These are phyloP conservation scores for Chalcosyrphus nemorum DNA, from an alignment of 2,888 invertebrate species.

Conservation along the genomic window DNA sequence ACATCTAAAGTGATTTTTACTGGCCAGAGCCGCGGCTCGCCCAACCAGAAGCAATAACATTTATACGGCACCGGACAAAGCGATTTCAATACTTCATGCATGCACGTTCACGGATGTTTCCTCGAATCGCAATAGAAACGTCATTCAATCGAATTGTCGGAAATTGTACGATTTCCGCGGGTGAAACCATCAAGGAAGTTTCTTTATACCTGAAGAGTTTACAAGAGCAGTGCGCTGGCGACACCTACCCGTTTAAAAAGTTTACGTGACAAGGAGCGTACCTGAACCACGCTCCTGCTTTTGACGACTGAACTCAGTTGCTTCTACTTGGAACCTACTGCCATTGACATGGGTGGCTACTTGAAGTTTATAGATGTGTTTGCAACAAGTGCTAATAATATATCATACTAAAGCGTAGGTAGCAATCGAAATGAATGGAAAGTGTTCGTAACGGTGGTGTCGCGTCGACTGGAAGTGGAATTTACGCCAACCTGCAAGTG, in stretches of 20 bases:
- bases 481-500: background rate
- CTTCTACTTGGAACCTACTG: background rate
- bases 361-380: constrained; percentile 46
- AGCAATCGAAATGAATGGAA: background rate
- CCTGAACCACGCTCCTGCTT: background rate
- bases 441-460: background rate
- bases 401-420: background rate
- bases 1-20: constrained; percentile 44
- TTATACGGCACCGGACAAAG: background rate
- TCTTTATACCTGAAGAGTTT: background rate
- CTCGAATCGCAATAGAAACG: constrained; percentile 8
- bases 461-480: constrained; percentile 3
- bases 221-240: background rate
- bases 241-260: constrained; percentile 1
- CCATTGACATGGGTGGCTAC: constrained; percentile 39
- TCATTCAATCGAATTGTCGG: constrained; percentile 1
- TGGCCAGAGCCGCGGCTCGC: background rate
- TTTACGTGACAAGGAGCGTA: constrained; percentile 1
- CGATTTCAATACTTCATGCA: background rate
- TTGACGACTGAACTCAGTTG: constrained; percentile 11
- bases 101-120: constrained; percentile 1
- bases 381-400: constrained; percentile 25
- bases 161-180: constrained; percentile 45
- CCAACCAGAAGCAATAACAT: constrained; percentile 2
- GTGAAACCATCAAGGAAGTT: background rate